A percentile compares a stretch with the other conserved stretches of the same genome.
Evolutionary conservation across 2,888 invertebrate genomes (phyloP).

Genomic region (Drosophila aldrichi): DNA sequence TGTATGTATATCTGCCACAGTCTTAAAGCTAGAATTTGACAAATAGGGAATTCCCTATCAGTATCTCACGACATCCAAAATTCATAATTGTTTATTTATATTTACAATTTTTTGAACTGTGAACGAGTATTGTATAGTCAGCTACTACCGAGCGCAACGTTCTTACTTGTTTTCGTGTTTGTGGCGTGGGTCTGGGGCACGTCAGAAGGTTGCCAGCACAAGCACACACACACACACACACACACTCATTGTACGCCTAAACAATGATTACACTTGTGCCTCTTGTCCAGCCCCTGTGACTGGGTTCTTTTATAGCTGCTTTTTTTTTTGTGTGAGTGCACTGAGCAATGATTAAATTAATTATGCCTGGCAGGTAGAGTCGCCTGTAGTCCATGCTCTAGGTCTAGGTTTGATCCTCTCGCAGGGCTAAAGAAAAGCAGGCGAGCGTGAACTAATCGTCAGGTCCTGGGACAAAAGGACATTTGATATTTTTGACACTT

Average conservation of each 20-base stretch:
- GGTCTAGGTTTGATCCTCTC: conserved; percentile 26
- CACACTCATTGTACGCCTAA: neutral
- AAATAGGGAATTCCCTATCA: no score
- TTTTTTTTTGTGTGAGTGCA: conserved; percentile 43
- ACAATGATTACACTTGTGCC: conserved; percentile 69
- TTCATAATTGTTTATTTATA: fast-evolving
- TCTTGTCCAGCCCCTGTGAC: conserved; percentile 34
- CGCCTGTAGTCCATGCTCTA: conserved; percentile 7
- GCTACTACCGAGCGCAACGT: neutral
- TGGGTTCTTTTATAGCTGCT: conserved; percentile 6
- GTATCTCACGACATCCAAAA: neutral
- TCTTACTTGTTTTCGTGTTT: conserved; percentile 13
- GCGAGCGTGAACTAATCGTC: conserved; percentile 56
- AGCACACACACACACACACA: neutral
- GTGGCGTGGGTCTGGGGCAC: conserved; percentile 75
- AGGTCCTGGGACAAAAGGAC: conserved; percentile 65
- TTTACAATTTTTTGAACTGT: neutral
- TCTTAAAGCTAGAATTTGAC: neutral
- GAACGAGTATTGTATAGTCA: neutral
- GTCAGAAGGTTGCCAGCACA: conserved; percentile 55
- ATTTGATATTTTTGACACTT: conserved; percentile 81
- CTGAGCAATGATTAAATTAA: conserved; percentile 81
- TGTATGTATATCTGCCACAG: neutral
- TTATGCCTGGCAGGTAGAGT: conserved; percentile 75
- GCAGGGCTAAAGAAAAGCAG: conserved; percentile 59